These are phyloP conservation scores for Orthosia gracilis DNA, from an alignment of 2,888 invertebrate species.

Conservation along the genomic window DNA sequence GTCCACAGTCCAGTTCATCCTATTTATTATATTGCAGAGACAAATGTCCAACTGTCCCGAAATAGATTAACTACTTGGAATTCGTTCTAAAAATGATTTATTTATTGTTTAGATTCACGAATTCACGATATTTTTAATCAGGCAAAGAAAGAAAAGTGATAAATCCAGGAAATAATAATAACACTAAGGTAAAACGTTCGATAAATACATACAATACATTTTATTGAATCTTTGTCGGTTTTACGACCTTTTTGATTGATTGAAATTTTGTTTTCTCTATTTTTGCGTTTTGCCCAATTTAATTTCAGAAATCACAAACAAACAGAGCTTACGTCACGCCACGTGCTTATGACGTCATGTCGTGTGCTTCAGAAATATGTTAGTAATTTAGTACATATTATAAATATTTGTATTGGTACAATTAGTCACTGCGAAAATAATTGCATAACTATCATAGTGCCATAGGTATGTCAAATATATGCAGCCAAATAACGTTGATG, in stretches of 20 bases:
- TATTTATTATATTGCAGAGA: slow-evolving; percentile 74
- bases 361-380: slow-evolving; percentile 3
- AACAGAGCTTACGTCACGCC: slow-evolving; percentile 52
- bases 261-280: slow-evolving; percentile 1
- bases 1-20: slow-evolving; percentile 72
- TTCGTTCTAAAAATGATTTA: slow-evolving; percentile 44
- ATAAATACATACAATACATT: slow-evolving; percentile 25
- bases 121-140: slow-evolving; percentile 30
- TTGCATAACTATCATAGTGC: slow-evolving; percentile 28
- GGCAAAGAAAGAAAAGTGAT: not conserved
- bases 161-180: slow-evolving; percentile 17
- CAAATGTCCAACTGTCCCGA: slow-evolving; percentile 67
- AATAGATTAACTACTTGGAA: slow-evolving; percentile 68
- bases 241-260: slow-evolving; percentile 5
- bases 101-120: slow-evolving; percentile 38
- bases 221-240: slow-evolving; percentile 11
- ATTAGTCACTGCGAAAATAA: slow-evolving; percentile 17
- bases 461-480: not conserved
- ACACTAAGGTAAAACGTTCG: slow-evolving; percentile 9
- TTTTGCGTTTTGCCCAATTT: slow-evolving; percentile 17
- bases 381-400: slow-evolving; percentile 3
- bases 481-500: not conserved
- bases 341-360: slow-evolving; percentile 39
- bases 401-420: slow-evolving; percentile 29
- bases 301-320: slow-evolving; percentile 31